These are phyloP conservation scores for Dicrurus megarhynchus DNA, from an alignment of 2,113 vertebrate genomes.

Conservation along the genomic window DNA sequence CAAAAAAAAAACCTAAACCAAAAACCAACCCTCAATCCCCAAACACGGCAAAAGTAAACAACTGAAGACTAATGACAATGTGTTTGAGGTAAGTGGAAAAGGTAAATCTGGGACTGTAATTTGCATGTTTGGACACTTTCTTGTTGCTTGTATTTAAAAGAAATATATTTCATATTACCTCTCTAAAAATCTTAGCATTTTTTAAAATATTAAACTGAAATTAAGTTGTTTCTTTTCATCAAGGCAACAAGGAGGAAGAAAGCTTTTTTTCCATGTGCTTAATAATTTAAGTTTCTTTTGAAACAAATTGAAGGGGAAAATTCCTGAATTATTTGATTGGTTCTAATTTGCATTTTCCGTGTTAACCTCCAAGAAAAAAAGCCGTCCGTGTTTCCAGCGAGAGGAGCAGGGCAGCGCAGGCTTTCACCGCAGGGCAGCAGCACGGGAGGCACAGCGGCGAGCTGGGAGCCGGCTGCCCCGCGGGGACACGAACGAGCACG, in stretches of 20 bases:
- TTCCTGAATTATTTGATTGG: rapidly evolving
- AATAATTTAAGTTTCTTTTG: not conserved
- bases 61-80: not conserved
- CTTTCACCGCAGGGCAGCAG: not conserved
- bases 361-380: not conserved
- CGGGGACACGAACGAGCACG: not conserved
- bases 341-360: not conserved
- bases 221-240: not conserved
- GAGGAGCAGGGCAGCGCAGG: not conserved
- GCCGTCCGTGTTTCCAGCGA: not conserved
- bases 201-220: not conserved
- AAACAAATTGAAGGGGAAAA: not conserved
- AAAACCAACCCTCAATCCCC: not conserved
- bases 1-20: too few relatives aligned
- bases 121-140: not conserved
- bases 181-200: not conserved
- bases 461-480: not conserved
- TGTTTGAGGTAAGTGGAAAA: not conserved
- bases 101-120: not conserved
- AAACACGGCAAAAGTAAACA: not conserved
- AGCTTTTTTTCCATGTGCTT: not conserved
- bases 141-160: not conserved
- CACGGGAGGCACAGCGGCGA: not conserved
- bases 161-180: not conserved
- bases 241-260: not conserved